phyloP scores from a whole-genome alignment of 1,140 invertebrate species.

The Brevipalpus yothersi region DNA sequence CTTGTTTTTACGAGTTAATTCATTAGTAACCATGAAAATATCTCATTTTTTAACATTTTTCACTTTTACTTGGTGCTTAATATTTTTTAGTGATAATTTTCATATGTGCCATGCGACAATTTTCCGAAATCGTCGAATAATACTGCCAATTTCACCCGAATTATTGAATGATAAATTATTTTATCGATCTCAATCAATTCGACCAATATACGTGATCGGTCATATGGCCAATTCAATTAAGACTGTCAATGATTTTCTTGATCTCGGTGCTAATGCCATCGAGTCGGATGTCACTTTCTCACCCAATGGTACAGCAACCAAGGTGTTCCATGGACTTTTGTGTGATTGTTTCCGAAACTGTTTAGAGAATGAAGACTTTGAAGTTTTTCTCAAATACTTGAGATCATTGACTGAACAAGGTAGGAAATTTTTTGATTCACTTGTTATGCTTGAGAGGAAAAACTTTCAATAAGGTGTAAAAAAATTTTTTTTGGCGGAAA shows the following conservation, averaged over 20 bases:
- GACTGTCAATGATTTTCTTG: conserved; percentile 10
- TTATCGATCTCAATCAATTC: background rate
- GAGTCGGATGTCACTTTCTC: conserved; percentile 14
- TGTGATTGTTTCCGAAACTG: conserved; percentile 15
- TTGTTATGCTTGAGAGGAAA: background rate
- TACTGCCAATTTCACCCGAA: no score
- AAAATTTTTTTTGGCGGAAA: background rate
- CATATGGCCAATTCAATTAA: conserved; percentile 15
- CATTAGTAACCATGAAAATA: no score
- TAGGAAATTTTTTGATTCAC: background rate
- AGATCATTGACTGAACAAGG: conserved; percentile 8
- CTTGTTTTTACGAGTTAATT: no score
- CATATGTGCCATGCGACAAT: no score
- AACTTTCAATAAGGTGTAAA: background rate
- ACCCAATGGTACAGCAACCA: conserved; percentile 9
- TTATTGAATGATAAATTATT: background rate
- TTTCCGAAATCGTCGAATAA: no score
- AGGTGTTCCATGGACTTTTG: conserved; percentile 12
- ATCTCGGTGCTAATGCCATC: conserved; percentile 14
- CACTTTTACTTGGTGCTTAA: no score
- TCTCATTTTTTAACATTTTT: no score
- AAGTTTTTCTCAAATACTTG: conserved; percentile 7
- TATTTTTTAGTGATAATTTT: no score
- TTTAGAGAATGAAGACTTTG: conserved; percentile 6
- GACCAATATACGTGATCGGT: conserved; percentile 14